phyloP scores from a whole-genome alignment of 1,140 invertebrate genomes.

The Zaprionus kolodkinae region DNA sequence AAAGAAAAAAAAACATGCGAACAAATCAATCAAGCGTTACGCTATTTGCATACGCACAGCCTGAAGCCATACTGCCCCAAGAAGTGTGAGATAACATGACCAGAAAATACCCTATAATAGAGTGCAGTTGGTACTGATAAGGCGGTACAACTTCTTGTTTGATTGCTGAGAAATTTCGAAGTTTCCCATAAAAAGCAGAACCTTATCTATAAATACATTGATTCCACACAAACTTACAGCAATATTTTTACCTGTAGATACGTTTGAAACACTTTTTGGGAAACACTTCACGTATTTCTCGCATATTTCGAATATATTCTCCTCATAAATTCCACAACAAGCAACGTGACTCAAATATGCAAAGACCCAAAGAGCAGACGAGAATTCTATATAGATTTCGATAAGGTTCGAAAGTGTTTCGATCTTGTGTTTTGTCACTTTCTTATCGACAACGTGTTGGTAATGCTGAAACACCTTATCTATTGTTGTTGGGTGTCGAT shows the following conservation, averaged over 20 bases:
- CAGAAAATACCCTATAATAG: neutral
- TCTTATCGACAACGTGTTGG: constrained; percentile 6
- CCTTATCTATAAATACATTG: neutral
- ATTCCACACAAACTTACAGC: neutral
- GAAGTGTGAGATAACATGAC: constrained; percentile 4
- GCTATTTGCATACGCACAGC: constrained; percentile 22
- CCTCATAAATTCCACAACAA: constrained; percentile 21
- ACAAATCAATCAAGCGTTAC: constrained; percentile 59
- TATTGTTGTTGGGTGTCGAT: constrained; percentile 35
- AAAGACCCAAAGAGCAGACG: constrained; percentile 1
- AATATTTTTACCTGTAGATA: neutral
- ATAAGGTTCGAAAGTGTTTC: constrained; percentile 52
- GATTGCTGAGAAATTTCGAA: neutral
- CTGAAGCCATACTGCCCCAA: neutral
- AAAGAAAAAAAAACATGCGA: constrained; percentile 33
- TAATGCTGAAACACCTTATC: constrained; percentile 35
- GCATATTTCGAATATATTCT: constrained; percentile 37
- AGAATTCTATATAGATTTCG: constrained; percentile 6
- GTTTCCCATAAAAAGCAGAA: neutral
- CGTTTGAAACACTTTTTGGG: neutral
- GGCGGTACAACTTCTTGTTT: neutral
- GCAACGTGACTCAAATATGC: constrained; percentile 62
- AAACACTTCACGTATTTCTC: constrained; percentile 50
- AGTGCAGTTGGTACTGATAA: neutral
- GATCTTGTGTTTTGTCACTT: constrained; percentile 14